These are phyloP conservation scores for Recurvirostra avosetta DNA, from an alignment of 2,113 vertebrate species.

Conservation along the genomic window DNA sequence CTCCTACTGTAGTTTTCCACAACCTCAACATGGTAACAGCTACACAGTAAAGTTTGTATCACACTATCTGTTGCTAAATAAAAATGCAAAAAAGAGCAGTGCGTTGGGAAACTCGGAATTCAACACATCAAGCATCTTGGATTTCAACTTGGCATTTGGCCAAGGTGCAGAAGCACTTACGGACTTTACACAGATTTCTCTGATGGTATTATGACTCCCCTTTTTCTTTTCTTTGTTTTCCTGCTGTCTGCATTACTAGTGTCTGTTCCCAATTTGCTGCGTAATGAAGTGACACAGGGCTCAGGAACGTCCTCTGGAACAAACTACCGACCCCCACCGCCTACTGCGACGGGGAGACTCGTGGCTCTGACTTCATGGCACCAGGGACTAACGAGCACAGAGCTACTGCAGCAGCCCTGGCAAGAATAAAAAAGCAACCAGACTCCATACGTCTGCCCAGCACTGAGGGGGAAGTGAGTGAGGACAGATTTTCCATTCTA, in stretches of 20 bases:
- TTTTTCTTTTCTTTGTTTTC: neutral
- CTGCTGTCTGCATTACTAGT: neutral
- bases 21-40: neutral
- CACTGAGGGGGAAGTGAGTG: neutral
- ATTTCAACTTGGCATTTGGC: neutral
- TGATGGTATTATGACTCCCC: neutral
- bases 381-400: neutral
- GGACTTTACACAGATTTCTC: neutral
- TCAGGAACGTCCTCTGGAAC: neutral
- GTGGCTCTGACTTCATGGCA: neutral
- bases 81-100: neutral
- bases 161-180: neutral
- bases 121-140: neutral
- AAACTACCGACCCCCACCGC: neutral
- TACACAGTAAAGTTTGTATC: neutral
- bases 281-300: neutral
- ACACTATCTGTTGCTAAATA: conserved; percentile 16
- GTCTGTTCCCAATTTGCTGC: neutral
- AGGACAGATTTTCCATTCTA: conserved; percentile 56
- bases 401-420: conserved; percentile 6
- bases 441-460: neutral
- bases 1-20: conserved; percentile 37
- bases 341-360: neutral
- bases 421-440: neutral
- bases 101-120: conserved; percentile 42